Evolutionary conservation across 1,140 invertebrate species (phyloP).

Genomic region (Bombus vancouverensis): DNA sequence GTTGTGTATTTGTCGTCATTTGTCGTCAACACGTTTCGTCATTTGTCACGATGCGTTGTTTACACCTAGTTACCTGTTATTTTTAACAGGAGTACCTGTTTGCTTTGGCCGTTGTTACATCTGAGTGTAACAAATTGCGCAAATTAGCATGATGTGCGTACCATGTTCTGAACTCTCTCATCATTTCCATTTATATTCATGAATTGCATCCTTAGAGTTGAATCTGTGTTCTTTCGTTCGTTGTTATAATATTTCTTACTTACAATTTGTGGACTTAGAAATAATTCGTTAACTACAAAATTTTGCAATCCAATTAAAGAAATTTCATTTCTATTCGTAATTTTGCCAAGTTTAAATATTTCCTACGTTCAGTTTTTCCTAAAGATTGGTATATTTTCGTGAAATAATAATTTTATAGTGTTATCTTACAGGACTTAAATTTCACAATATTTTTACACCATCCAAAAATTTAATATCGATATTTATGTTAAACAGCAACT

Average conservation of each 20-base stretch:
- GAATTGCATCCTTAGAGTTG: background rate
- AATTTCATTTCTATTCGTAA: no score
- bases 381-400: background rate
- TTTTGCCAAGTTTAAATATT: background rate
- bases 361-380: background rate
- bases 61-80: background rate
- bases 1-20: no score
- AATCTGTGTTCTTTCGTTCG: background rate
- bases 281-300: no score
- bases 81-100: background rate
- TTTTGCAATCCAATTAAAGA: no score
- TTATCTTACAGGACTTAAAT: no score
- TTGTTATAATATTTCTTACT: background rate
- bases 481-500: no score
- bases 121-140: background rate
- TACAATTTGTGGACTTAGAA: background rate
- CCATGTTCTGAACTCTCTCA: background rate
- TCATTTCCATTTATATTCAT: background rate
- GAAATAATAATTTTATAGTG: background rate
- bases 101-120: background rate
- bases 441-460: no score
- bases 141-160: background rate
- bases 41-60: background rate
- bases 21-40: background rate
- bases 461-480: no score